Percentiles rank a stretch among this genome's conserved stretches.
phyloP scores from a whole-genome alignment of 2,888 invertebrate genomes.

The Idaea biselata region DNA sequence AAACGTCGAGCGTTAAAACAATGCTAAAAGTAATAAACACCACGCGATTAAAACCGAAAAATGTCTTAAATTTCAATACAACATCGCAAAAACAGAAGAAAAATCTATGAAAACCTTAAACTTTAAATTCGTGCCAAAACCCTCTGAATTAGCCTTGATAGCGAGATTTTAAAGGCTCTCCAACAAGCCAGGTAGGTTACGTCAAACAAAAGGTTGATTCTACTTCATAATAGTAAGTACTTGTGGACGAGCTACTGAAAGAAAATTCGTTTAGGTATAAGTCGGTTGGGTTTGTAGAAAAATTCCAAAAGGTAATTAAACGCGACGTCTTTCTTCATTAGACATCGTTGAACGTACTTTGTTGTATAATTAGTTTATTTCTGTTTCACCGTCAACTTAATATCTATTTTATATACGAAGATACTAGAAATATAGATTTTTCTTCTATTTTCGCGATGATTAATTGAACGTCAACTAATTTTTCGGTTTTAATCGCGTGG shows the following conservation, averaged over 20 bases:
- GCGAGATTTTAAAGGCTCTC: conserved; percentile 37
- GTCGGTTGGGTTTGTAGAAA: conserved; percentile 62
- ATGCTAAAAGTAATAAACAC: too few species aligned
- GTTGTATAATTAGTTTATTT: conserved; percentile 67
- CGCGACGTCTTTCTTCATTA: conserved; percentile 75
- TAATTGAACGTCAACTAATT: too few species aligned
- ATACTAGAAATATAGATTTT: too few species aligned
- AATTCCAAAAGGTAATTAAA: conserved; percentile 76
- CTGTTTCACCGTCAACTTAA: conserved; percentile 30
- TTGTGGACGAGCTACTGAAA: conserved; percentile 53
- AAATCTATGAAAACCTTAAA: conserved; percentile 13
- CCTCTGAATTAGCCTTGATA: conserved; percentile 36
- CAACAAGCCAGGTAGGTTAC: conserved; percentile 38
- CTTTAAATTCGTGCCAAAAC: conserved; percentile 24
- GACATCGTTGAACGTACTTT: conserved; percentile 58
- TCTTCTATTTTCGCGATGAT: too few species aligned
- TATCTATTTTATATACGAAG: too few species aligned
- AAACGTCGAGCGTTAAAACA: too few species aligned
- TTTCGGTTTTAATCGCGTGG: too few species aligned
- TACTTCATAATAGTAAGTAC: conserved; percentile 53
- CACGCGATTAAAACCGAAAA: too few species aligned
- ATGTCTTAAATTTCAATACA: too few species aligned
- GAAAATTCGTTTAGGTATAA: conserved; percentile 67
- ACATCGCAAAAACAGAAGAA: too few species aligned
- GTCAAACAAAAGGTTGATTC: conserved; percentile 54